Evolutionary conservation across 2,888 invertebrate species (phyloP), one percentile per base, ranked within the genome.

Genomic region (Luperina nickerlii): DNA sequence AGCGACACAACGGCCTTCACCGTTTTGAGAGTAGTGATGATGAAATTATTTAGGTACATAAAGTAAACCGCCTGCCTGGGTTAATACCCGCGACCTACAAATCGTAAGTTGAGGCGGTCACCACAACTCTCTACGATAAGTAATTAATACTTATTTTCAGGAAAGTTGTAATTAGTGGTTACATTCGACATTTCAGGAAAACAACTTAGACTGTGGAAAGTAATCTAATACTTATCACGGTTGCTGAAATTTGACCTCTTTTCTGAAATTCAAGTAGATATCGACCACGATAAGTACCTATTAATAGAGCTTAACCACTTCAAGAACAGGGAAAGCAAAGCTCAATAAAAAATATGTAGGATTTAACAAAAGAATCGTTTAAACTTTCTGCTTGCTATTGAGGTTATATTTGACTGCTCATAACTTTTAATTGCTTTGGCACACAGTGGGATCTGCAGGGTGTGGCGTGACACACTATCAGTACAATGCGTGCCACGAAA

Each of bases 371-470:
- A 42, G 27, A 51, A 42, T 27, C 11, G 51, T 51, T 78, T 32
- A 45, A 77, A 42, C 18, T 32, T 78, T 78, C 13, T 63, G 27
- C 8, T 1, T 42, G 18, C 1, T 54, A 15, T 48, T 65, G 51
- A 78, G 42, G 27, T 51, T 77, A 32, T 57, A 48, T 38, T 79
- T 27, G 20, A 57, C 11, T 68, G n/a, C 13, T 79, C 18, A 48
- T 45, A 57, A 78, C 54, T 68, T 78, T 57, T 67, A 54, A 78
- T 67, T 57, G 45, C 11, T 79, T 65, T 54, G n/a, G 67, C 9
- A 20, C 32, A 48, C 24, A 57, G 38, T 27, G 15, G 18, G 51
- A 42, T 62, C 7, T 15, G 2, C 45, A 13, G 45, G 45, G 45
- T 45, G 13, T 45, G 13, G 11, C 45, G 45, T 45, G 13, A 45